phyloP scores from a whole-genome alignment of 2,113 vertebrate genomes.

The Piprites chloris region DNA sequence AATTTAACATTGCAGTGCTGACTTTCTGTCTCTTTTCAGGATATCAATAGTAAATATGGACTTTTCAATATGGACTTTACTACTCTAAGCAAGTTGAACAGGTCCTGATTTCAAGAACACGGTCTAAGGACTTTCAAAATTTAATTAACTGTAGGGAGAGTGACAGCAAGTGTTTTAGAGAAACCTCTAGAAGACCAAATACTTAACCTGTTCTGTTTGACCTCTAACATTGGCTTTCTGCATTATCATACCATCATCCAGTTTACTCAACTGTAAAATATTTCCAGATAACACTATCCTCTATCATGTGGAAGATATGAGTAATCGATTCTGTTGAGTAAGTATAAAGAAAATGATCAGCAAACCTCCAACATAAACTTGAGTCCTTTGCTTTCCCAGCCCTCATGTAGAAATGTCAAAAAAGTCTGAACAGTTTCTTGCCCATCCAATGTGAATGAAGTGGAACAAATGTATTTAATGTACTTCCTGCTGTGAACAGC shows the following conservation, averaged over 20 bases:
- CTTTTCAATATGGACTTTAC: background rate
- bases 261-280: background rate
- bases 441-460: background rate
- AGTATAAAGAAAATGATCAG: background rate
- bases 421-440: conserved; percentile 3
- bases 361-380: background rate
- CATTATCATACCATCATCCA: background rate
- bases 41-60: background rate
- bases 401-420: background rate
- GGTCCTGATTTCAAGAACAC: background rate
- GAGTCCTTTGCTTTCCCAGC: conserved; percentile 19
- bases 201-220: background rate
- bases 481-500: conserved; percentile 28
- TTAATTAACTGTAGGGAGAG: background rate
- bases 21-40: background rate
- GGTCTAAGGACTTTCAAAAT: background rate
- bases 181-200: background rate
- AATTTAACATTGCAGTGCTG: background rate
- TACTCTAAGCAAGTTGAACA: background rate
- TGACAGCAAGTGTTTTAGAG: background rate
- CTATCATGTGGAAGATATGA: background rate
- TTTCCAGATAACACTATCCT: background rate
- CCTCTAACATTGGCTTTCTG: background rate
- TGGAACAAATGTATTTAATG: conserved; percentile 59
- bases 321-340: background rate